These are phyloP conservation scores for Eupeodes luniger DNA, from an alignment of 2,888 invertebrate species.

Conservation along the genomic window DNA sequence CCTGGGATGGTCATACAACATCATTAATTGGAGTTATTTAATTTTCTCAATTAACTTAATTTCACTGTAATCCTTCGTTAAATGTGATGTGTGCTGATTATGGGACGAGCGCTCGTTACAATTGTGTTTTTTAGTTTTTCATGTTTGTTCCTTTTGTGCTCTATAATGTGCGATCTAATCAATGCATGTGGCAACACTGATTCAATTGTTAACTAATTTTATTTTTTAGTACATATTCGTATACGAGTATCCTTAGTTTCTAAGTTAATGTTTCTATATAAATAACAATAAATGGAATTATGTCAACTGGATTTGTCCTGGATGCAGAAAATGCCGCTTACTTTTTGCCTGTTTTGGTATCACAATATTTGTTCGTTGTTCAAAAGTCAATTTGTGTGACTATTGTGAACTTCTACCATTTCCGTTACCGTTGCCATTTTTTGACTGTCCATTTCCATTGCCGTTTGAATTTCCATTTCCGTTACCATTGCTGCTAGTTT, in stretches of 20 bases:
- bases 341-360: constrained; percentile 30
- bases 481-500: constrained; percentile 35
- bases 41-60: not conserved
- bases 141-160: constrained; percentile 49
- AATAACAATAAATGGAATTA: constrained; percentile 64
- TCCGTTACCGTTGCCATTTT: constrained; percentile 59
- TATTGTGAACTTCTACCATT: constrained; percentile 52
- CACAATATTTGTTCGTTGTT: not conserved
- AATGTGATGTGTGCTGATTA: constrained; percentile 2
- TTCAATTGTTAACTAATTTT: constrained; percentile 45
- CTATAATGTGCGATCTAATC: constrained; percentile 33
- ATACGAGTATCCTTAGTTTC: constrained; percentile 3
- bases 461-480: constrained; percentile 8
- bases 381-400: not conserved
- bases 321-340: constrained; percentile 53
- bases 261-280: constrained; percentile 53
- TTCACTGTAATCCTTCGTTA: constrained; percentile 34
- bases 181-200: constrained; percentile 59
- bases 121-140: not conserved
- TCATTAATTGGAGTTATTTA: constrained; percentile 22
- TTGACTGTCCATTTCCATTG: constrained; percentile 5
- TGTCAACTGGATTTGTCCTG: constrained; percentile 66
- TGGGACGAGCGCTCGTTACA: constrained; percentile 53
- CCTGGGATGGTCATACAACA: constrained; percentile 52
- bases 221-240: constrained; percentile 1